Evolutionary conservation across 2,797 vertebrate species (phyloP), one percentile per base, ranked within the genome.

Genomic region (Avahi laniger): DNA sequence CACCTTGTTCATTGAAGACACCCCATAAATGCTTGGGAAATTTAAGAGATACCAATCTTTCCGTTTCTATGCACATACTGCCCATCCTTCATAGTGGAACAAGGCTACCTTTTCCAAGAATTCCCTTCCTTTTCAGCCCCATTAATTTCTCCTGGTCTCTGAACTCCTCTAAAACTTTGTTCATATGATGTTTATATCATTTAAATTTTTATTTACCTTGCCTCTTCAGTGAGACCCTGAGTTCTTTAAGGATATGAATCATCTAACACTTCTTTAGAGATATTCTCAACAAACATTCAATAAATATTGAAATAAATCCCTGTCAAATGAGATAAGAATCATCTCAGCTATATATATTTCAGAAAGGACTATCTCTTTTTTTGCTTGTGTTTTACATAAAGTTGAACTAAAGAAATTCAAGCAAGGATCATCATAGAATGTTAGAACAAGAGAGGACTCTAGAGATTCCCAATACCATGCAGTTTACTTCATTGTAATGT

Each of bases 361-460:
- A 84, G 52, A 92, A 61, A 8, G 2, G 17, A 69, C 17, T 14
- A 67, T 13, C 72, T 30, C n/a, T 89, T 72, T n/a, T 91, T 81
- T 81, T 14, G 20, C 0, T 90, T 80, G 33, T 69, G 17, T n/a
- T 93, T 86, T 89, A n/a, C 76, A 52, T 59, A 81, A 26, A 26
- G 35, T 11, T 80, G 35, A 86, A 52, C 15, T 89, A 80, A 59
- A 57, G 22, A 94, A 92, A 92, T 94, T 95, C 82, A 82, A 48
- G 52, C 6, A 84, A 89, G 57, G 33, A 92, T 72, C 5, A 70
- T 33, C 9, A 63, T 14, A 81, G 30, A 76, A 72, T 20, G 9
- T 67, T 61, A 95, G 78, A 95, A 43, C n/a, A 65, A 89, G 50
- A 72, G 13, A 10, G 13, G 26, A 46, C 38, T 75, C 83, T 24